Evolutionary conservation across 2,888 invertebrate genomes (phyloP).

Genomic region (Acanthosepion pharaonis): DNA sequence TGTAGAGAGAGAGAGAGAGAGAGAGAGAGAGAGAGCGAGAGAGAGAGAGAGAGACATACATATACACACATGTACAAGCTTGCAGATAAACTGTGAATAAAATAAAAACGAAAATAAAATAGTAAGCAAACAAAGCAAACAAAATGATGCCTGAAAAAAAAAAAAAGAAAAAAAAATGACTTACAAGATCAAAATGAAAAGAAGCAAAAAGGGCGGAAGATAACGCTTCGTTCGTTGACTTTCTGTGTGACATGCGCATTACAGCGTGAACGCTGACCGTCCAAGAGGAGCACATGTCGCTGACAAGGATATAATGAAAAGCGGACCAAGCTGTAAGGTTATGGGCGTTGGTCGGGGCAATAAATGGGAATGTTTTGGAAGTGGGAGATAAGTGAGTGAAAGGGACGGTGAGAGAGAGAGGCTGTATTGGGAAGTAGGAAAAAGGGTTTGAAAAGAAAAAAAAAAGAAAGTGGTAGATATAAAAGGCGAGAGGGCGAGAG

Average conservation of each 20-base stretch:
- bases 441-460: no score
- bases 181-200: neutral
- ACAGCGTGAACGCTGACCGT: slow-evolving; percentile 33
- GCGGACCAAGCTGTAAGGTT: neutral
- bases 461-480: no score
- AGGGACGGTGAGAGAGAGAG: no score
- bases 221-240: neutral
- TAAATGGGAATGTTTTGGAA: neutral
- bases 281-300: slow-evolving; percentile 6
- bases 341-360: neutral
- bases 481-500: no score
- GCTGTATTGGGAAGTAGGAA: no score
- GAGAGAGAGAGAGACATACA: neutral
- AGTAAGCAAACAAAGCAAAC: no score
- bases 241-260: slow-evolving; percentile 4
- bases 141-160: no score
- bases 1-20: neutral
- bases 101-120: neutral
- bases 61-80: neutral
- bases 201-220: neutral
- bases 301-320: slow-evolving; percentile 6
- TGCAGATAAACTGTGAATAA: neutral
- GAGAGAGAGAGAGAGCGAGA: neutral
- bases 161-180: neutral
- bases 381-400: neutral